Evolutionary conservation across 2,797 vertebrate genomes (phyloP).

Genomic region (Pseudopleuronectes americanus): DNA sequence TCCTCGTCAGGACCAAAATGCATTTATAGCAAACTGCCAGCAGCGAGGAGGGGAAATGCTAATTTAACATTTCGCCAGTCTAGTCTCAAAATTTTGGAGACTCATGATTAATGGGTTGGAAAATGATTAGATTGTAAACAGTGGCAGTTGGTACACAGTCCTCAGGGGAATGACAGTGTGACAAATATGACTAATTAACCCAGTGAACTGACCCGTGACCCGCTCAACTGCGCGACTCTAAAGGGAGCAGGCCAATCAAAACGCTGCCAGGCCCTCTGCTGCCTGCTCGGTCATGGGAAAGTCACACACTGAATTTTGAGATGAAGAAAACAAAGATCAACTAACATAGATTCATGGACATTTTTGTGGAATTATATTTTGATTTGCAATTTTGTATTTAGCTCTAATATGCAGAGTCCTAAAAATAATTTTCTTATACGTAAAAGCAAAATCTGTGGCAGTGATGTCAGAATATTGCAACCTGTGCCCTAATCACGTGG

Average conservation of each 20-base stretch:
- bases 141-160: conserved; percentile 62
- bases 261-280: conserved; percentile 15
- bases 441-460: no score
- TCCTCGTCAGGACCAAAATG: conserved; percentile 2
- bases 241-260: conserved; percentile 49
- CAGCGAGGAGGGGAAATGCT: conserved; percentile 18
- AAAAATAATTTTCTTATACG: no score
- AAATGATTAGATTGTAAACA: conserved; percentile 67
- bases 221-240: conserved; percentile 36
- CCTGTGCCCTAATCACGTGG: no score
- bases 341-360: not conserved
- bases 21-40: conserved; percentile 21
- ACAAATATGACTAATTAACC: conserved; percentile 75
- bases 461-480: no score
- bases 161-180: conserved; percentile 51
- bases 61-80: conserved; percentile 23
- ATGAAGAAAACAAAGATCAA: conserved; percentile 11
- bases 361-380: not conserved
- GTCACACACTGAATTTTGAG: conserved; percentile 14
- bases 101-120: conserved; percentile 63
- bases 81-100: conserved; percentile 20
- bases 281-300: conserved; percentile 30
- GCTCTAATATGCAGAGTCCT: not conserved
- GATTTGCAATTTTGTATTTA: not conserved
- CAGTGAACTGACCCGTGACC: conserved; percentile 58